These are phyloP conservation scores for Oreotrochilus melanogaster DNA, from an alignment of 2,113 vertebrate species.

Conservation along the genomic window DNA sequence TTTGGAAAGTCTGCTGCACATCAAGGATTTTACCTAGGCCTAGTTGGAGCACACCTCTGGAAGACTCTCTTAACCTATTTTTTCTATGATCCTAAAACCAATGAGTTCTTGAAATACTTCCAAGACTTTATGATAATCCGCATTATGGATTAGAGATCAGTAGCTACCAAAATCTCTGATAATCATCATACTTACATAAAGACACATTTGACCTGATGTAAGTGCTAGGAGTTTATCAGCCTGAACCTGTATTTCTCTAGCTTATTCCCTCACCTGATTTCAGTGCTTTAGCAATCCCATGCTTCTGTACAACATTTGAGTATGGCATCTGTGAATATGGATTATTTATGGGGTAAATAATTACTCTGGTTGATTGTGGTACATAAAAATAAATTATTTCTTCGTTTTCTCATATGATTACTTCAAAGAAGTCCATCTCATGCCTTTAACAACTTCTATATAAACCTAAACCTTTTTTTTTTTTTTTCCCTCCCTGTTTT, in stretches of 20 bases:
- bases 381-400: not conserved
- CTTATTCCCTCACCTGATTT: not conserved
- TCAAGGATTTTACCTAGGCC: not conserved
- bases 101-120: not conserved
- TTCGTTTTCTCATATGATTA: not conserved
- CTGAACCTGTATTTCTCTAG: not conserved
- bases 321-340: not conserved
- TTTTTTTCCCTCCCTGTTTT: not conserved
- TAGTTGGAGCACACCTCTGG: not conserved
- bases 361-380: not conserved
- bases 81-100: not conserved
- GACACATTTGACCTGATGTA: not conserved
- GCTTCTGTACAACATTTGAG: not conserved
- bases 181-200: not conserved
- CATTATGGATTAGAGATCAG: not conserved
- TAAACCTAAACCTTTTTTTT: not conserved
- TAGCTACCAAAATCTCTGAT: not conserved
- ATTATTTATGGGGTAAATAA: not conserved
- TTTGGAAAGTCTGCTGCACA: not conserved
- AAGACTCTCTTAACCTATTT: not conserved
- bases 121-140: not conserved
- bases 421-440: not conserved
- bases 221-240: not conserved
- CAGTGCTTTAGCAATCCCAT: not conserved
- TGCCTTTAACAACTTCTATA: not conserved